Evolutionary conservation across 1,140 invertebrate species (phyloP), one percentile per base, ranked within the genome.

Genomic region (Achatina immaculata): DNA sequence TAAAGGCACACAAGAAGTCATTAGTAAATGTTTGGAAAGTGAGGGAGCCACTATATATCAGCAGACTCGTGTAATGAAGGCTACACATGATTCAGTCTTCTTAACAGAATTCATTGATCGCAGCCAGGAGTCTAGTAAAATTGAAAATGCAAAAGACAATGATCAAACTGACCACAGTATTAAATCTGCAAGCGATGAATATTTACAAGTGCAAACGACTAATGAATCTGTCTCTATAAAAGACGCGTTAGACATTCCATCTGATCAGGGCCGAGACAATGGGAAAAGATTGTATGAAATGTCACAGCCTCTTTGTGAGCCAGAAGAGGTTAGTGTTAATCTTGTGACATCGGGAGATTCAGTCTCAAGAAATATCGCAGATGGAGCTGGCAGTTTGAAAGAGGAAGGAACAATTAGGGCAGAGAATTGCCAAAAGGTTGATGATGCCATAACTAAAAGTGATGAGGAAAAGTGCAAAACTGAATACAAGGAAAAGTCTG

Each of bases 401-500:
- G 48, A 62, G 19, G 36, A 36, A n/a, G 42, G 31, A 24, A 40
- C 4, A 21, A 48, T 6, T 19, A 42, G 24, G 16, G 51, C n/a
- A n/a, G 40, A 36, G 48, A 51, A 43, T 11, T 55, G 11, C 19
- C 28, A 40, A 9, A 45, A 65, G 3, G 68, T n/a, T 43, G 58
- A 38, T 36, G 62, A 36, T 42, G 31, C 40, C 36, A 24, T 28
- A 7, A 1, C 3, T 24, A 40, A 42, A n/a, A 16, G 43, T 0
- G 58, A n/a, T 19, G 48, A 42, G 1, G 68, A 69, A 43, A 45
- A 78, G 48, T 68, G 66, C 62, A 43, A 78, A 55, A 55, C 9
- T 16, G 72, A 74, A 51, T 36, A 1, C 34, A 21, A 55, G n/a
- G 72, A 74, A 24, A 74, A 74, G 34, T n/a, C 6, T 51, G 36